These are phyloP conservation scores for Fulica atra DNA, from an alignment of 2,113 vertebrate species.

Conservation along the genomic window DNA sequence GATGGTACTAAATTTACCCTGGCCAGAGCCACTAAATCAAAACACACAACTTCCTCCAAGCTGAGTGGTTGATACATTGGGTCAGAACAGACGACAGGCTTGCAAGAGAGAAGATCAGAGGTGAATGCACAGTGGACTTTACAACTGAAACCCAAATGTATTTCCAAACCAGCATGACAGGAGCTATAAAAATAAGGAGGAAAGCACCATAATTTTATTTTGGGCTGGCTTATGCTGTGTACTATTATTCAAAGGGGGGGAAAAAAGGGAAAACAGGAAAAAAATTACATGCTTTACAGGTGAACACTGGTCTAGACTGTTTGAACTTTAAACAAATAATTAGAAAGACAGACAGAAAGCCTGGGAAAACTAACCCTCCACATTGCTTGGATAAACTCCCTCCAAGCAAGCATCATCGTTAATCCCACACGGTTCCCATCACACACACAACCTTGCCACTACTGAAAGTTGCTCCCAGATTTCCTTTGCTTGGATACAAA, in stretches of 20 bases:
- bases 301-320: background rate
- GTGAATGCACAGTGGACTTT: conserved; percentile 14
- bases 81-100: background rate
- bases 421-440: background rate
- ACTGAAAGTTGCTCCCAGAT: background rate
- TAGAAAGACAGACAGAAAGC: background rate
- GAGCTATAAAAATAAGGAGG: conserved; percentile 5
- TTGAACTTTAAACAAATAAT: background rate
- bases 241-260: background rate
- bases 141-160: background rate
- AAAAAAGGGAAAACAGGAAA: rapidly evolving
- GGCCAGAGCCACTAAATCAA: conserved; percentile 24
- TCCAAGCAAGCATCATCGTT: background rate
- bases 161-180: background rate
- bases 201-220: background rate
- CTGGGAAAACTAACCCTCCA: background rate
- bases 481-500: background rate
- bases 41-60: background rate
- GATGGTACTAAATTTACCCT: background rate
- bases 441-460: background rate
- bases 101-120: background rate
- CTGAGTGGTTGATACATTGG: background rate
- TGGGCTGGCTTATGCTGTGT: background rate
- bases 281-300: background rate
- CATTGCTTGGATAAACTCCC: background rate